phyloP scores from a whole-genome alignment of 2,797 vertebrate species.

The Enteromius viviparus region DNA sequence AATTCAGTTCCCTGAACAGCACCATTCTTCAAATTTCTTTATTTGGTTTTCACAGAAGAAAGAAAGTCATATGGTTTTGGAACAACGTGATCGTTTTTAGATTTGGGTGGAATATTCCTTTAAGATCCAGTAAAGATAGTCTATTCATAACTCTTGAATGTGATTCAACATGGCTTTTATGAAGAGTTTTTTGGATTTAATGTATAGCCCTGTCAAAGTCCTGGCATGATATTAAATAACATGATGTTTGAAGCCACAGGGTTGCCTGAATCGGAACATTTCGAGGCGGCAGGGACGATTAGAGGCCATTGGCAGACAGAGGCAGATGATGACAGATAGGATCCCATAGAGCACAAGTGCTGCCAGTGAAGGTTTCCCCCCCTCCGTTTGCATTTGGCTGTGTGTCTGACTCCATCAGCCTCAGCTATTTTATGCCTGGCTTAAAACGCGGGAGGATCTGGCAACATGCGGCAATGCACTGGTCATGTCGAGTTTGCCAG shows the following conservation, averaged over 20 bases:
- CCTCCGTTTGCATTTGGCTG: constrained; percentile 31
- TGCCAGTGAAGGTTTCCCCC: constrained; percentile 33
- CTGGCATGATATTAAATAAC: constrained; percentile 63
- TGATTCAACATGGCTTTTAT: constrained; percentile 44
- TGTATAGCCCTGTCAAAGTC: constrained; percentile 55
- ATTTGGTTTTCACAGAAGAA: constrained; percentile 6
- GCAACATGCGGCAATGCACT: constrained; percentile 41
- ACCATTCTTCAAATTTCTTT: not conserved
- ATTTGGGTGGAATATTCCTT: not conserved
- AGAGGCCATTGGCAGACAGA: constrained; percentile 53
- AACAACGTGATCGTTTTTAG: not conserved
- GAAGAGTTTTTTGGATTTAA: constrained; percentile 52
- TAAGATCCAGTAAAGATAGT: not conserved
- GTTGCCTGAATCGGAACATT: constrained; percentile 58
- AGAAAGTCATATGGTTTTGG: not conserved
- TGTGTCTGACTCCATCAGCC: constrained; percentile 39
- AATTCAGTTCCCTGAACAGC: not conserved
- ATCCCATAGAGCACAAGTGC: constrained; percentile 37
- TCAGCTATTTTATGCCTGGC: constrained; percentile 48
- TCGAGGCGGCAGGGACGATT: constrained; percentile 52
- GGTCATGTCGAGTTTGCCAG: constrained; percentile 38
- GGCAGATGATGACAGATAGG: constrained; percentile 52
- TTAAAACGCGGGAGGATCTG: constrained; percentile 35
- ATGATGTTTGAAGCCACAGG: constrained; percentile 60
- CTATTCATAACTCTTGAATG: constrained; percentile 43